Conservation (phyloP, 92 coral and sea anemone genomes). For the Pocillopora meandrina region DNA sequence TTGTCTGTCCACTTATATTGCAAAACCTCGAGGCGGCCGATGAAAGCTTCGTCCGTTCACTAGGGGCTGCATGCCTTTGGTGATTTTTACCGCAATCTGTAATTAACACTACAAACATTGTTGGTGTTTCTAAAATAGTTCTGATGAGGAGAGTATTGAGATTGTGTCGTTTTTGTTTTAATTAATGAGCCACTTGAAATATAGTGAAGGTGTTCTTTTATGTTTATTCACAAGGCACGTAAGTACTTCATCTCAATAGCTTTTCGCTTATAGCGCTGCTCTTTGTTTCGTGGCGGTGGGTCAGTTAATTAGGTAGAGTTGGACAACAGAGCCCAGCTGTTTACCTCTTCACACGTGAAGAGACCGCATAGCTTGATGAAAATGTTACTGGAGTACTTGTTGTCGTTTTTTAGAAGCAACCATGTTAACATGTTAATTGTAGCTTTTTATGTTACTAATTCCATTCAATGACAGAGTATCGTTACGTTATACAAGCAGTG, state of each 20-base stretch:
- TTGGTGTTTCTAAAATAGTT: neutral
- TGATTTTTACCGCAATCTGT: neutral
- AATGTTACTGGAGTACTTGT: neutral
- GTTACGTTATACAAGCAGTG: no score
- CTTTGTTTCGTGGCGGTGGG: neutral
- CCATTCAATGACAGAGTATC: no score
- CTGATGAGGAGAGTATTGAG: conserved; percentile 7
- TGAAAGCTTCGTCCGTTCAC: neutral
- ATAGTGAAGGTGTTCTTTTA: conserved; percentile 15
- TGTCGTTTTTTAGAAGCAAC: neutral
- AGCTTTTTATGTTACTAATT: no score
- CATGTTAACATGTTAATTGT: no score
- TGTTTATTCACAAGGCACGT: conserved; percentile 21
- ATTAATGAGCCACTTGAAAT: conserved; percentile 34
- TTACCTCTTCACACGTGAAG: neutral
- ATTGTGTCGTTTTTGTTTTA: conserved; percentile 23
- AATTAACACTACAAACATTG: conserved; percentile 4
- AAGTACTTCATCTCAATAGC: conserved; percentile 23
- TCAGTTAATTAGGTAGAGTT: neutral
- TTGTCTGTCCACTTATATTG: neutral
- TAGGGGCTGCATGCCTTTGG: neutral
- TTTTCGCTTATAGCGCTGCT: neutral
- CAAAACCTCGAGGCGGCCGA: no score
- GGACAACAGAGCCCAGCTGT: neutral
- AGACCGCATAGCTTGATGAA: neutral